A percentile compares a stretch with the other conserved stretches of the same genome.
phyloP scores from a whole-genome alignment of 2,888 invertebrate species.

The Rotaria magnacalcarata region DNA sequence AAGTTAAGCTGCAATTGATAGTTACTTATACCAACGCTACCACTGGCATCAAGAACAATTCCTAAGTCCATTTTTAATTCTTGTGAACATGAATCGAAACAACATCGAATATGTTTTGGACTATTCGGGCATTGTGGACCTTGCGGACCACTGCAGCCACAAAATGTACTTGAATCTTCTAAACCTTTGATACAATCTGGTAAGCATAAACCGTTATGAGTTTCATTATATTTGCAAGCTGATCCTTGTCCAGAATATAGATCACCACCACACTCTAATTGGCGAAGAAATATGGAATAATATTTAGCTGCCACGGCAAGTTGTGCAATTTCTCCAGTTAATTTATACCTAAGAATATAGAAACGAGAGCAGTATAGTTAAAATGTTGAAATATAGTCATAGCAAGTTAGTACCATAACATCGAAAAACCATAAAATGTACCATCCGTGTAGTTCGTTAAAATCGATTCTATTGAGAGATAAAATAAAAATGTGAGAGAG shows the following conservation, averaged over 20 bases:
- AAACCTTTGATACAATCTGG: background rate
- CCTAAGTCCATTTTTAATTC: background rate
- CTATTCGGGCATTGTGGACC: background rate
- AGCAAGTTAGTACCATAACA: background rate
- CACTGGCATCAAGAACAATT: background rate
- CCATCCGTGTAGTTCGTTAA: background rate
- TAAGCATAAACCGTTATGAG: background rate
- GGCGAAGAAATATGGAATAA: background rate
- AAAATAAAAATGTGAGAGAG: no score
- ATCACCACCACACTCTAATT: background rate
- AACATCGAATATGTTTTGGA: background rate
- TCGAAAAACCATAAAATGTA: slow-evolving; percentile 4
- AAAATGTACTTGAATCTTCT: background rate
- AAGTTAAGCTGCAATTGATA: background rate
- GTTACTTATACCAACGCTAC: background rate
- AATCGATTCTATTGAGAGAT: background rate
- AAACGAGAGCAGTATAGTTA: background rate
- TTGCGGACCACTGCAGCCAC: background rate
- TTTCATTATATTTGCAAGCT: background rate
- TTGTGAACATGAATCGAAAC: background rate
- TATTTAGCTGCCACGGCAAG: background rate
- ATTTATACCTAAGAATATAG: background rate
- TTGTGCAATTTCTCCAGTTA: background rate
- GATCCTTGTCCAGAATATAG: background rate
- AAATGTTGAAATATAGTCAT: background rate